Evolutionary conservation across 2,888 invertebrate genomes (phyloP).

Genomic region (Ernsta delagoae): DNA sequence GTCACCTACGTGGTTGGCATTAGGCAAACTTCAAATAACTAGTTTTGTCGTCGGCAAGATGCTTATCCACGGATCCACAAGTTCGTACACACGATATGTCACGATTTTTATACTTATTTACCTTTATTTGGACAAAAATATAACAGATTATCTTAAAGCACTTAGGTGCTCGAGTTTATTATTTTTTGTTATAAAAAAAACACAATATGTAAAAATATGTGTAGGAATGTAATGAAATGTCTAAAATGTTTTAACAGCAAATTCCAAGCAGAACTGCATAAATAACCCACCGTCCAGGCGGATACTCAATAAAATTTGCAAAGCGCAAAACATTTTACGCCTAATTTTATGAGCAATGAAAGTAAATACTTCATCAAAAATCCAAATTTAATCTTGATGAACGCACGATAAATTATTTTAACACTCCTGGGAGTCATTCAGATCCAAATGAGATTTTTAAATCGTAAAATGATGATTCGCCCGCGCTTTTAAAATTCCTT

Average conservation of each 20-base stretch:
- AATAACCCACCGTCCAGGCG: conserved; percentile 12
- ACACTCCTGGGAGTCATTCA: conserved; percentile 22
- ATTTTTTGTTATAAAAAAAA: too few species aligned
- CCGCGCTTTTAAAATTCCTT: too few species aligned
- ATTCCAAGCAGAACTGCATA: conserved; percentile 12
- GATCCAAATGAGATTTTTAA: conserved; percentile 10
- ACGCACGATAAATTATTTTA: conserved; percentile 35
- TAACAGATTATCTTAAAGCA: too few species aligned
- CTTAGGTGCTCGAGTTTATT: too few species aligned
- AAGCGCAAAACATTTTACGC: conserved; percentile 16
- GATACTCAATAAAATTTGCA: conserved; percentile 33
- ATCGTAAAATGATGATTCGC: neutral
- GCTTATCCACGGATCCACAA: conserved; percentile 10
- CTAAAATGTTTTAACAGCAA: conserved; percentile 8
- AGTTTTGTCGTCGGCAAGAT: conserved; percentile 38
- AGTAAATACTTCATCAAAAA: conserved; percentile 29
- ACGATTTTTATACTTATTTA: conserved; percentile 32
- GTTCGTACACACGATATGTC: conserved; percentile 28
- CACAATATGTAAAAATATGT: too few species aligned
- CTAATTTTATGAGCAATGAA: conserved; percentile 30
- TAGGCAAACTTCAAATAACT: conserved; percentile 38
- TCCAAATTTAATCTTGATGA: conserved; percentile 33
- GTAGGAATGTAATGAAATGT: too few species aligned
- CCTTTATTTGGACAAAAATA: conserved; percentile 16
- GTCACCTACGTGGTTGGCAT: conserved; percentile 46